Evolutionary conservation across 2,888 invertebrate species (phyloP).

Genomic region (Metallyticus violacea): DNA sequence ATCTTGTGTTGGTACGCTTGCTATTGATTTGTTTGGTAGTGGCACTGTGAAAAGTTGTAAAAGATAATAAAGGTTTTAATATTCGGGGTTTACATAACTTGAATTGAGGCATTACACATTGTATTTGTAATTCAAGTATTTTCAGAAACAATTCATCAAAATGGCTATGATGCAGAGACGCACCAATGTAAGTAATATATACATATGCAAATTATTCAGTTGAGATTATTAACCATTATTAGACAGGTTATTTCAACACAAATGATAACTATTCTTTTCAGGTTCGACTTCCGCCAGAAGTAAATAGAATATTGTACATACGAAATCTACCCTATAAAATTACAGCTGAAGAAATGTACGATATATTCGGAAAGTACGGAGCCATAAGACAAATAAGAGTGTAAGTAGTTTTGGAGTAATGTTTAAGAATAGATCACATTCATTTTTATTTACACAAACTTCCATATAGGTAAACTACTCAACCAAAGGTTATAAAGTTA

Average conservation of each 20-base stretch:
- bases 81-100: too few species aligned
- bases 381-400: slow-evolving; percentile 97
- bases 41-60: too few species aligned
- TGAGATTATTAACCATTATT: too few species aligned
- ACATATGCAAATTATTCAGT: neutral
- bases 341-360: slow-evolving; percentile 99
- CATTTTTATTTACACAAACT: neutral
- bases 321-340: slow-evolving; percentile 99
- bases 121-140: too few species aligned
- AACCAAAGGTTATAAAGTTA: too few species aligned
- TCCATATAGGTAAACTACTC: too few species aligned
- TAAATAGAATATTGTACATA: slow-evolving; percentile 94
- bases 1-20: too few species aligned
- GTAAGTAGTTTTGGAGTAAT: slow-evolving; percentile 57
- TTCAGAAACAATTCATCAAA: neutral
- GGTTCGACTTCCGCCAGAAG: slow-evolving; percentile 98
- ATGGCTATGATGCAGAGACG: slow-evolving; percentile 60
- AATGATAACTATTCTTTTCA: slow-evolving; percentile 50
- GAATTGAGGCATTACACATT: too few species aligned
- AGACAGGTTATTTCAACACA: too few species aligned
- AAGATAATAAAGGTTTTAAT: too few species aligned
- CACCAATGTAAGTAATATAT: slow-evolving; percentile 61
- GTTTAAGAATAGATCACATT: too few species aligned
- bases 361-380: slow-evolving; percentile 99
- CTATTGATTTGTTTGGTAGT: too few species aligned